Evolutionary conservation across 2,888 invertebrate genomes (phyloP), one percentile per base, ranked within the genome.

Genomic region (Drosophila ezoana): DNA sequence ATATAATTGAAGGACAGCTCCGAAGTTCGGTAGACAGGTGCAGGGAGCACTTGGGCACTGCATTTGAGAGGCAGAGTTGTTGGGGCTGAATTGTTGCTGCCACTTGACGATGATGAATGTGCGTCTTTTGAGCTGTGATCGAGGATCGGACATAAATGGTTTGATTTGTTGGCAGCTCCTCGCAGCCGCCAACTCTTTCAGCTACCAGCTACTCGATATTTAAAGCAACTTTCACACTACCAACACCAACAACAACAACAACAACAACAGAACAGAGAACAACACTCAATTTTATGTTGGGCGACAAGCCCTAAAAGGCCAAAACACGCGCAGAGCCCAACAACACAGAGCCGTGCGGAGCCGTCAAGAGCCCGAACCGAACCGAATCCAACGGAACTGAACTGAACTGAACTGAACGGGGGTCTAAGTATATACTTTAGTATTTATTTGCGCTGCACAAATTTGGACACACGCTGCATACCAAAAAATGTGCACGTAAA

Each of bases 211-310:
- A 28, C 28, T 56, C 60, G 59, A 75, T 85, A 85, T 85, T 85
- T 85, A 85, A 85, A 85, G 88, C 89, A 69, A 85, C 85, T 89
- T 85, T 85, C 88, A 85, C 85, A 85, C 85, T 87, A 81, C 59
- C 56, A 56, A 60, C 74, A 78, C 67, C 44, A 72, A 41, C 41
- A 43, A 11, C n/a, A 58, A n/a, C 23, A 69, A 14, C 18, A 69
- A 18, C 18, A 60, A 16, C 9, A 49, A 33, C 40, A 37, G n/a
- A n/a, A 40, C 32, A 49, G 53, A 35, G 43, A 60, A 43, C 45
- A 75, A 65, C 73, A 74, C 75, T 77, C 83, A 80, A 82, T 84
- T 86, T 79, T 69, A 72, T 74, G 68, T 69, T 71, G 85, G 85
- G 79, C 82, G 86, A 71, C 67, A 68, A 68, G 60, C 83, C 88